Evolutionary conservation across 2,113 vertebrate genomes (phyloP).

Genomic region (Esox niger): DNA sequence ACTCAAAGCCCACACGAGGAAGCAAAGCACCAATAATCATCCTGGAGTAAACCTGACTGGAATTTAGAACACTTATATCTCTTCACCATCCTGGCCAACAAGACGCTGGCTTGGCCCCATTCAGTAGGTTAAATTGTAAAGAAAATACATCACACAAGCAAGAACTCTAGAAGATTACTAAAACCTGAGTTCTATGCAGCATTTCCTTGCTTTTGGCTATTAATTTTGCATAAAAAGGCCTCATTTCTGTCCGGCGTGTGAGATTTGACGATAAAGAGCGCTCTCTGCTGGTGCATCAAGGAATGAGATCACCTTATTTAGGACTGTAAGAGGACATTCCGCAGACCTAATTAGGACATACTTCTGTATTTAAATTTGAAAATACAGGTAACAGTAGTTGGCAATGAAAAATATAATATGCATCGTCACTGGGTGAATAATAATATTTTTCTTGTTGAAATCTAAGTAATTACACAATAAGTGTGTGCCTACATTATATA

Average conservation of each 20-base stretch:
- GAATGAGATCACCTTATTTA: background rate
- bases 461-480: too few species aligned
- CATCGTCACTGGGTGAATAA: too few species aligned
- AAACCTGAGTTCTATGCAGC: background rate
- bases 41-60: background rate
- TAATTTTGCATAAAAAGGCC: background rate
- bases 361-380: background rate
- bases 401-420: too few species aligned
- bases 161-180: background rate
- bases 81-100: background rate
- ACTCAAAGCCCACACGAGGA: background rate
- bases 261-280: background rate
- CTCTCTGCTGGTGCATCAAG: background rate
- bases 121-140: background rate
- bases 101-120: background rate
- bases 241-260: background rate
- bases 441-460: too few species aligned
- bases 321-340: too few species aligned
- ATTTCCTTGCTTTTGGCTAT: background rate
- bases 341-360: background rate
- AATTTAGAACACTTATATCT: background rate
- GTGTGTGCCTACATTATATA: too few species aligned
- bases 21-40: background rate
- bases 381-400: too few species aligned
- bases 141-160: background rate